Evolutionary conservation across 2,113 vertebrate species (phyloP), one percentile per base, ranked within the genome.

Genomic region (Lynx canadensis): DNA sequence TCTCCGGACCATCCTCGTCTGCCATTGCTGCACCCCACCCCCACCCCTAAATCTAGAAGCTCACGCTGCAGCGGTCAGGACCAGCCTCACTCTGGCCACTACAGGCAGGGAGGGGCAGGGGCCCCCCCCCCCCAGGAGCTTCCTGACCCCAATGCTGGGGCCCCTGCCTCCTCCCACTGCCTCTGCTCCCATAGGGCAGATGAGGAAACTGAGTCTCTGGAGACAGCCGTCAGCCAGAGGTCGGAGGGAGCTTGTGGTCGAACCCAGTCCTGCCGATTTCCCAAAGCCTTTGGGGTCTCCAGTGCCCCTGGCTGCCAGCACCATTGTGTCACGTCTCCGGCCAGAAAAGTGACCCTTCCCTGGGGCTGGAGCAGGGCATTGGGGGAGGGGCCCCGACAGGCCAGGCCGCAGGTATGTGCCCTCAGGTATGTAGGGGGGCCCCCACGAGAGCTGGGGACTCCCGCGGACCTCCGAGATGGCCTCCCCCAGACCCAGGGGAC

Each of bases 321-420:
- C 27, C 12, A 18, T 14, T 0, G 27, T 29, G 18, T 41, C 57
- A 76, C 33, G 10, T 21, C 8, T n/a, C 60, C 31, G 23, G 36
- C 60, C 38, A 52, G 6, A 95, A 41, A 76, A 23, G n/a, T 27
- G 29, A 41, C 81, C 87, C 48, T 36, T 73, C n/a, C 68, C 65
- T 7, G 63, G 27, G 69, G 21, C 83, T 33, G 21, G 16, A 21
- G 29, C 25, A 11, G 10, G 38, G 31, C 16, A 0, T 7, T 36
- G 76, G 63, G 52, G 38, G n/a, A 65, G 55, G 86, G 78, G 16
- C 13, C 27, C 6, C 0, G 7, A 21, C 1, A 6, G 16, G 1
- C 1, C 1, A 6, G 16, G 1, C 1, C 6, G 10, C 9, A 25
- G 31, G 4, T 16, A 8, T 1, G 15, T 1, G 10, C 15, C 16